phyloP scores from a whole-genome alignment of 2,797 vertebrate genomes.

The Pteropus rufus region DNA sequence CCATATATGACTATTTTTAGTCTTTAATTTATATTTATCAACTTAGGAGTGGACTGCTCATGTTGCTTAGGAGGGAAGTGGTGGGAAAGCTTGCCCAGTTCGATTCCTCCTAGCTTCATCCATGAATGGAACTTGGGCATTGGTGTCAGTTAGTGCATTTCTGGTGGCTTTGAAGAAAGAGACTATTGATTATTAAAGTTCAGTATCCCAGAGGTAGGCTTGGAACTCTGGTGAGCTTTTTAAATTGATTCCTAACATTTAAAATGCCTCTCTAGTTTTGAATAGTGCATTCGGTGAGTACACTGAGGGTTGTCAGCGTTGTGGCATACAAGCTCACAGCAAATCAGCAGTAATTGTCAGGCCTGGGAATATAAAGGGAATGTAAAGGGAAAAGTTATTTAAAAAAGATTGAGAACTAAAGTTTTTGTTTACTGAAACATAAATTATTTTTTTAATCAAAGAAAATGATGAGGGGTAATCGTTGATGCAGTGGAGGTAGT shows the following conservation, averaged over 20 bases:
- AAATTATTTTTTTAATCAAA: not conserved
- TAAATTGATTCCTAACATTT: not conserved
- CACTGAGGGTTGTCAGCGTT: not conserved
- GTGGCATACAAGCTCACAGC: not conserved
- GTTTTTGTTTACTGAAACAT: not conserved
- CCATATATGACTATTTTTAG: not conserved
- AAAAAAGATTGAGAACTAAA: not conserved
- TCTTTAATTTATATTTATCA: not conserved
- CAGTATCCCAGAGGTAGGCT: not conserved
- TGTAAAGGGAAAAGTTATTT: not conserved
- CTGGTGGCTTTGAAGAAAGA: not conserved
- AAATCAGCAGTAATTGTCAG: not conserved
- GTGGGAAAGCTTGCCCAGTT: not conserved
- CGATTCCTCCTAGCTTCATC: not conserved
- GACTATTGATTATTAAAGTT: not conserved
- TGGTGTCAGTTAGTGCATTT: not conserved
- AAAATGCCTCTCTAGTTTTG: not conserved
- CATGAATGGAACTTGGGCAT: not conserved
- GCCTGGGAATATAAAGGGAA: not conserved
- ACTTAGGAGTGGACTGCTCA: not conserved
- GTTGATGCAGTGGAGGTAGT: not conserved
- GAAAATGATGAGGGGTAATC: not conserved
- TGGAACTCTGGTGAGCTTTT: not conserved
- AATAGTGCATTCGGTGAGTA: not conserved
- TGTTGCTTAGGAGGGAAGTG: not conserved